Percentiles rank a stretch among this genome's conserved stretches.
Conservation (phyloP, 2,888 invertebrate genomes). For the Micoletzkya japonica region DNA sequence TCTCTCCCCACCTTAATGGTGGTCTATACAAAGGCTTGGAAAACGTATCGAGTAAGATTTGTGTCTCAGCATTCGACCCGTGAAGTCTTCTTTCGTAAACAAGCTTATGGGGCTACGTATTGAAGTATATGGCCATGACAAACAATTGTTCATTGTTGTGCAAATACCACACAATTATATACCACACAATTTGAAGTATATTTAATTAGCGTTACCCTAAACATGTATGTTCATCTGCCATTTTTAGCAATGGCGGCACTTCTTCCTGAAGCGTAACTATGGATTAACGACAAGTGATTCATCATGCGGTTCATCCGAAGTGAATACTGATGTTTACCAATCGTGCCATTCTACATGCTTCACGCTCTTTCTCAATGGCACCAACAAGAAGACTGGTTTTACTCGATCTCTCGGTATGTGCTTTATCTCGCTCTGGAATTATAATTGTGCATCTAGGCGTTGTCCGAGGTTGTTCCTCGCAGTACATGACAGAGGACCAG, state of each 20-base stretch:
- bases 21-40: too few relatives aligned
- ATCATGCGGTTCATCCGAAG: conserved; percentile 38
- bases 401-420: conserved; percentile 45
- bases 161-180: too few relatives aligned
- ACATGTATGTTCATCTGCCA: too few relatives aligned
- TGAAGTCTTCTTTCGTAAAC: too few relatives aligned
- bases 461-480: conserved; percentile 53
- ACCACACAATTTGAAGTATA: too few relatives aligned
- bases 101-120: too few relatives aligned
- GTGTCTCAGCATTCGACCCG: too few relatives aligned
- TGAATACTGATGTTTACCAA: conserved; percentile 39
- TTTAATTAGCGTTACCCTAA: too few relatives aligned
- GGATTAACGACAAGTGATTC: conserved; percentile 49
- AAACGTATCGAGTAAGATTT: too few relatives aligned
- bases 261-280: conserved; percentile 58
- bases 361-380: conserved; percentile 54
- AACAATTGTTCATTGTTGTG: too few relatives aligned
- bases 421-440: not conserved
- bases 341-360: conserved; percentile 53
- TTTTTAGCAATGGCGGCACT: conserved; percentile 60
- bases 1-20: too few relatives aligned
- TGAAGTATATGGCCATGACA: too few relatives aligned
- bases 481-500: conserved; percentile 56
- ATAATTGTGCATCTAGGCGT: conserved; percentile 39
- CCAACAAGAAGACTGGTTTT: conserved; percentile 49